Evolutionary conservation across 2,113 vertebrate genomes (phyloP), one percentile per base, ranked within the genome.

Genomic region (Oryzias celebensis): DNA sequence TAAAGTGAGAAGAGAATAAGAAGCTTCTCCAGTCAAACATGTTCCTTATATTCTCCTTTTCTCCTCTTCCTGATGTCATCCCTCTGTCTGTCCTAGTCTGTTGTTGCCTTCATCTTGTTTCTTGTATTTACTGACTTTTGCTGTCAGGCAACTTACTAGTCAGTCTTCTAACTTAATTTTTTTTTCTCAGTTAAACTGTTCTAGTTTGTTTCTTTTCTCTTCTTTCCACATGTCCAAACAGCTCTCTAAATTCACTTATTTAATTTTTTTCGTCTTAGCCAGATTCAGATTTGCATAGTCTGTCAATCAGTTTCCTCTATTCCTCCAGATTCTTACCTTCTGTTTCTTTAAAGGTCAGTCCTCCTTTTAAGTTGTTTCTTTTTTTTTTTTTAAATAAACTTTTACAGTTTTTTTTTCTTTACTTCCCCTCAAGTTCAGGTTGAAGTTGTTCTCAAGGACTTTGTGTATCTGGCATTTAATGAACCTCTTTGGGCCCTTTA

Each of bases 71-170:
- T 20, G 6, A 58, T 60, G 26, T 42, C 47, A 14, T 52, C 0
- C 78, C 36, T 57, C 14, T 61, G 22, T 54, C 65, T 62, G 47
- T 22, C 66, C 56, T 42, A n/a, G 55, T 65, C 65, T 65, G 58
- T 76, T 71, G 52, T 62, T 61, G 59, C 57, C 67, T 77, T 75
- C 61, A 58, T 76, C 75, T 78, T 78, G 67, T 77, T 57, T 65
- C 75, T 77, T 84, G 71, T 62, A 79, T 69, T 53, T 52, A 55
- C 69, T 90, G 90, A 91, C 90, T 90, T 91, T 90, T 92, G 58
- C 85, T 88, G 86, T 87, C 85, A 86, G 75, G 57, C 71, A 78
- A 83, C 81, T 87, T 89, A 85, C 91, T 92, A 90, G 84, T 74
- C 84, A 79, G 90, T 87, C 85, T 82, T 82, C 75, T 87, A 72